Percentiles rank a stretch among this genome's conserved stretches.
Conservation (phyloP, 2,113 vertebrate genomes). For the Seriola aureovittata region DNA sequence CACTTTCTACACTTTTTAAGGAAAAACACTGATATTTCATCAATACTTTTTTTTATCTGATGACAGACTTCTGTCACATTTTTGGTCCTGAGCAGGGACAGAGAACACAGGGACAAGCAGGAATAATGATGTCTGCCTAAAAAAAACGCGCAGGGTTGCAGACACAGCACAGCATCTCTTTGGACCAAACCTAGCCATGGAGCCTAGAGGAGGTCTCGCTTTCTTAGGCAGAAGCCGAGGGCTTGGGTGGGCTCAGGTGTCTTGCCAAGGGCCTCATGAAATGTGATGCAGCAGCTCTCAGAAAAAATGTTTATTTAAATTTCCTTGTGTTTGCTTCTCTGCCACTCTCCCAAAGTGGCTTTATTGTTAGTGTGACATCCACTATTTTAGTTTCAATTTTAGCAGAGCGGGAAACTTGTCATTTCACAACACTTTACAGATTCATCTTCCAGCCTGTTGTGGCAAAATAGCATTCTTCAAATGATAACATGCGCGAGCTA, state of each 20-base stretch:
- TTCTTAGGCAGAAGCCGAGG: constrained; percentile 27
- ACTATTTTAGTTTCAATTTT: constrained; percentile 51
- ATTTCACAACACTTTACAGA: constrained; percentile 53
- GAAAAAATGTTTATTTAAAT: constrained; percentile 32
- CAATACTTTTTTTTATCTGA: constrained; percentile 35
- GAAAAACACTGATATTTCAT: constrained; percentile 17
- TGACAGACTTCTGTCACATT: constrained; percentile 36
- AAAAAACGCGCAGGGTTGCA: constrained; percentile 17
- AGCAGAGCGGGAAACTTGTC: constrained; percentile 28
- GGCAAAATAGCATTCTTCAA: constrained; percentile 36
- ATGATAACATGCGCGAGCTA: constrained; percentile 22
- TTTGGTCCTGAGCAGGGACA: constrained; percentile 37
- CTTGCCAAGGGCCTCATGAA: constrained; percentile 47
- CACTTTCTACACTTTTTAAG: neutral
- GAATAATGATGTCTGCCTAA: constrained; percentile 22
- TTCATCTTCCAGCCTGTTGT: constrained; percentile 41
- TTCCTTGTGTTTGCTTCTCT: constrained; percentile 17
- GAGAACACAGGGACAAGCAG: neutral
- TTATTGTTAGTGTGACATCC: constrained; percentile 44
- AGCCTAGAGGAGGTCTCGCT: constrained; percentile 32
- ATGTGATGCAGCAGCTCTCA: constrained; percentile 30
- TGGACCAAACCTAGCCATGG: constrained; percentile 21
- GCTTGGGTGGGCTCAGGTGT: constrained; percentile 37
- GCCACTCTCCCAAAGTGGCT: constrained; percentile 42
- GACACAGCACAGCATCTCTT: constrained; percentile 39